Evolutionary conservation across 2,113 vertebrate genomes (phyloP).

Genomic region (Pao palembangensis): DNA sequence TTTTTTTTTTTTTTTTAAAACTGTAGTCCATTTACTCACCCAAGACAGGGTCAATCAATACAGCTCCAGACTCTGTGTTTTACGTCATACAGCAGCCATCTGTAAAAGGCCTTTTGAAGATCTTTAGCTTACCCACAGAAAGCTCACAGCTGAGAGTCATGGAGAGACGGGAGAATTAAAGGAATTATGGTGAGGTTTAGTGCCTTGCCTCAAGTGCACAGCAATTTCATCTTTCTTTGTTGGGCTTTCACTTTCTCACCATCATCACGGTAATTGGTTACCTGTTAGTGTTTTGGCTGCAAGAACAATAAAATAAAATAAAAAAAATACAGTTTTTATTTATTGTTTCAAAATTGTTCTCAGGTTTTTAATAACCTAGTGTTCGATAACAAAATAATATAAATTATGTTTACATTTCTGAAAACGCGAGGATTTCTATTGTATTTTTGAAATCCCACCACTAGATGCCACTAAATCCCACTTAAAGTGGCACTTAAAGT

Average conservation of each 20-base stretch:
- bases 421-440: too few species aligned
- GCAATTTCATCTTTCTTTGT: slow-evolving; percentile 4
- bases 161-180: slow-evolving; percentile 12
- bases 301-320: too few species aligned
- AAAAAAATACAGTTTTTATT: too few species aligned
- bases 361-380: too few species aligned
- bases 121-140: background rate
- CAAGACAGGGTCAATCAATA: slow-evolving; percentile 9
- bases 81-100: background rate
- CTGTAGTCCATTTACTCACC: background rate
- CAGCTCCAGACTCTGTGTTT: slow-evolving; percentile 1
- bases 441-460: too few species aligned
- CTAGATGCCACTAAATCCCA: too few species aligned
- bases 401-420: too few species aligned
- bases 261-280: slow-evolving; percentile 28
- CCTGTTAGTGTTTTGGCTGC: background rate
- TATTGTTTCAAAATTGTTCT: too few species aligned
- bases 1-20: too few species aligned
- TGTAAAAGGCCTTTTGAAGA: slow-evolving; percentile 7
- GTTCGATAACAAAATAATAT: too few species aligned
- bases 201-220: slow-evolving; percentile 16
- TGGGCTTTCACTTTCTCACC: background rate
- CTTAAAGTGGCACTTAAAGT: too few species aligned
- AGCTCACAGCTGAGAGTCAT: slow-evolving; percentile 7
- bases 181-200: slow-evolving; percentile 16